A percentile compares a stretch with the other conserved stretches of the same genome.
Evolutionary conservation across 2,888 invertebrate genomes (phyloP).

Genomic region (Drepana falcataria): DNA sequence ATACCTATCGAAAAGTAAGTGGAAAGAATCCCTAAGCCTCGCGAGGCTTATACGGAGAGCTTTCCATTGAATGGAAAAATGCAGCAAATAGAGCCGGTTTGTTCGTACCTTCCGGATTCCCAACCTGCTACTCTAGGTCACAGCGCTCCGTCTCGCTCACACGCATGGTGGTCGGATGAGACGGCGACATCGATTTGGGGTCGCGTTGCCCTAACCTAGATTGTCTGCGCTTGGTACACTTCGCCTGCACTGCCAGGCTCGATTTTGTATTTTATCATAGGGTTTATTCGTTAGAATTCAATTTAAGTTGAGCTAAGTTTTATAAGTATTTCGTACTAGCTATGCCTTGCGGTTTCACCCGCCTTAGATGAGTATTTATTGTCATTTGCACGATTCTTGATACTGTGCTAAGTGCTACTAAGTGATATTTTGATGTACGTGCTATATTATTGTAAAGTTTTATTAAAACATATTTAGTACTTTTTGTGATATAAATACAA

Average conservation of each 20-base stretch:
- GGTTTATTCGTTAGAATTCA: slow-evolving; percentile 4
- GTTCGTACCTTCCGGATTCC: slow-evolving; percentile 74
- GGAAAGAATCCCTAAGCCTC: slow-evolving; percentile 34
- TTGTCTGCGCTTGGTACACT: slow-evolving; percentile 57
- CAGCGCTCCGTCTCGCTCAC: slow-evolving; percentile 53
- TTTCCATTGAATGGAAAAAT: slow-evolving; percentile 78
- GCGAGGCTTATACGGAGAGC: slow-evolving; percentile 52
- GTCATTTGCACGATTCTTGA: too few species aligned
- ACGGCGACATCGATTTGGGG: slow-evolving; percentile 67
- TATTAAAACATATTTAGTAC: too few species aligned
- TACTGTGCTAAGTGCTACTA: too few species aligned
- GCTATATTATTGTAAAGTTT: too few species aligned
- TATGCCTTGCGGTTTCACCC: too few species aligned
- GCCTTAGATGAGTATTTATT: too few species aligned
- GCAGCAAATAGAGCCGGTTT: slow-evolving; percentile 69
- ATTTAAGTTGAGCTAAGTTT: background rate
- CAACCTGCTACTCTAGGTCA: slow-evolving; percentile 77
- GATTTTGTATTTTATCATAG: slow-evolving; percentile 10
- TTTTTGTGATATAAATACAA: too few species aligned
- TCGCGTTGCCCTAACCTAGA: slow-evolving; percentile 76
- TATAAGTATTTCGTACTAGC: too few species aligned
- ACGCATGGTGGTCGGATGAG: slow-evolving; percentile 42
- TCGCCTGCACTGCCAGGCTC: slow-evolving; percentile 37
- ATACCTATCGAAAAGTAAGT: too few species aligned
- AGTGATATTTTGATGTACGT: too few species aligned